phyloP scores from a whole-genome alignment of 2,113 vertebrate genomes.

The Urocitellus parryii region DNA sequence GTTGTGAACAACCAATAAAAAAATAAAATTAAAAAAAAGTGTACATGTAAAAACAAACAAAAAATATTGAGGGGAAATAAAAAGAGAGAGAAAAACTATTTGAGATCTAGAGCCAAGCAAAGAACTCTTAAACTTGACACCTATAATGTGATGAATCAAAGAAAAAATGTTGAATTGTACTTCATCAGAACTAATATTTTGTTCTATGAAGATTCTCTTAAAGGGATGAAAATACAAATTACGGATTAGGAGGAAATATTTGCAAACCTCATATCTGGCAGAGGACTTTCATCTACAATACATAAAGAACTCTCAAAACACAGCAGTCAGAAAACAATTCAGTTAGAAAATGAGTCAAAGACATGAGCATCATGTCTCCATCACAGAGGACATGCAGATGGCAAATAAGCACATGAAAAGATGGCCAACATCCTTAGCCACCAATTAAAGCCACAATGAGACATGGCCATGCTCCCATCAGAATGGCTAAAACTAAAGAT shows the following conservation, averaged over 20 bases:
- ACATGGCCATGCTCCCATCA: background rate
- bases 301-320: background rate
- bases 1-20: too few relatives aligned
- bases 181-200: background rate
- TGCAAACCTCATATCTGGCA: background rate
- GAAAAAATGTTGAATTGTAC: background rate
- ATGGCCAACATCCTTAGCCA: background rate
- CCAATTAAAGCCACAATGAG: background rate
- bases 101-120: background rate
- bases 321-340: background rate
- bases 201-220: background rate
- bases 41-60: background rate
- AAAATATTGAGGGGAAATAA: background rate
- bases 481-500: background rate
- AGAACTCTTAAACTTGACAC: background rate
- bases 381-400: background rate
- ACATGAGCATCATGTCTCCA: background rate
- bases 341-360: background rate
- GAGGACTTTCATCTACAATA: background rate
- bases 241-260: background rate
- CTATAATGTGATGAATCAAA: background rate
- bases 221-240: slow-evolving; percentile 17
- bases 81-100: background rate
- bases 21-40: too few relatives aligned
- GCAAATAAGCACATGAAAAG: background rate